A percentile compares a stretch with the other conserved stretches of the same genome.
phyloP scores from a whole-genome alignment of 2,797 vertebrate genomes.

The Syncerus caffer region DNA sequence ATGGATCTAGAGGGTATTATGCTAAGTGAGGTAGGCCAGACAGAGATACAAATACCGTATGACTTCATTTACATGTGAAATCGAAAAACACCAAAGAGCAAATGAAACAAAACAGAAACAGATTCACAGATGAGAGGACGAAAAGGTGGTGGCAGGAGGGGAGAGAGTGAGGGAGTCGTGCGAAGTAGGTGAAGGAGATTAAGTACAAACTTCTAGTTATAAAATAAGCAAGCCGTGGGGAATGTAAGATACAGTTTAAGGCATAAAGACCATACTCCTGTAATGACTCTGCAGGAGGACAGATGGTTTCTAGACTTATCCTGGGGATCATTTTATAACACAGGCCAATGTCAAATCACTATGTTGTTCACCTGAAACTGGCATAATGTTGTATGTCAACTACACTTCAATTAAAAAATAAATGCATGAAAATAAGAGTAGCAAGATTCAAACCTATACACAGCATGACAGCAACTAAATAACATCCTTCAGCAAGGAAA shows the following conservation, averaged over 20 bases:
- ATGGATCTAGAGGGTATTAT: background rate
- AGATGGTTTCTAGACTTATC: background rate
- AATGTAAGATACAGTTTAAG: background rate
- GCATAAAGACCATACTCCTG: background rate
- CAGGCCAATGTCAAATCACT: background rate
- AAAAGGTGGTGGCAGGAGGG: background rate
- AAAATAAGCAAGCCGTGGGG: background rate
- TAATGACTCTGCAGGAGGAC: background rate
- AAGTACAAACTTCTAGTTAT: background rate
- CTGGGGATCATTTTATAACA: background rate
- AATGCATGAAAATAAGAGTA: background rate
- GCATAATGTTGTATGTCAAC: background rate
- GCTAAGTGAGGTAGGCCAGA: background rate
- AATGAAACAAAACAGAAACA: background rate
- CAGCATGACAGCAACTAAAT: background rate
- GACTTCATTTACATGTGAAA: background rate
- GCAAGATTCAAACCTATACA: background rate
- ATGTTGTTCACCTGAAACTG: background rate
- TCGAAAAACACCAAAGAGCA: background rate
- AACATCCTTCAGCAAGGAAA: background rate
- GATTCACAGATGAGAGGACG: background rate
- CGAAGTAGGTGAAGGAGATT: background rate
- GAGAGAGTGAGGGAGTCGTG: background rate
- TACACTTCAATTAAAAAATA: background rate
- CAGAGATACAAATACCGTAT: background rate